A percentile compares a stretch with the other conserved stretches of the same genome.
Conservation (phyloP, 2,797 vertebrate genomes). For the Neoniphon sammara region DNA sequence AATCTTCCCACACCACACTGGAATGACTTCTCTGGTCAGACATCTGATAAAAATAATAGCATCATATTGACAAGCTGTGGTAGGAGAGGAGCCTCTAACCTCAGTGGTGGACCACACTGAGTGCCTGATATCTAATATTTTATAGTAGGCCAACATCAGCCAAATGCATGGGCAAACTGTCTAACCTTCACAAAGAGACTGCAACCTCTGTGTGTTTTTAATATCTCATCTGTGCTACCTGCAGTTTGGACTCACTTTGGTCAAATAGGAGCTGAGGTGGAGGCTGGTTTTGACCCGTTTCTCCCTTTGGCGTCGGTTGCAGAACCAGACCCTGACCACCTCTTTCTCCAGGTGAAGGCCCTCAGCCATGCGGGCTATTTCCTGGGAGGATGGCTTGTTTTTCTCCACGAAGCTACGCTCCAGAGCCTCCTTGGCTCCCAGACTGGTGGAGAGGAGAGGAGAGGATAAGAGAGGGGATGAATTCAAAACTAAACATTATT, state of each 20-base stretch:
- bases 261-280: slow-evolving; percentile 89
- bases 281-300: slow-evolving; percentile 98
- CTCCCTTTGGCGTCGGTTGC: slow-evolving; percentile 95
- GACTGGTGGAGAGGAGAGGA: slow-evolving; percentile 76
- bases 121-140: too few species aligned
- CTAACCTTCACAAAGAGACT: not conserved
- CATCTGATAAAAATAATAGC: not conserved
- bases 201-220: slow-evolving; percentile 53
- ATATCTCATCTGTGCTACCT: slow-evolving; percentile 79
- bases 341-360: slow-evolving; percentile 97
- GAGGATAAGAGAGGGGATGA: slow-evolving; percentile 2
- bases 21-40: slow-evolving; percentile 1
- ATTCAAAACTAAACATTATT: not conserved
- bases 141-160: not conserved
- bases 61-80: not conserved
- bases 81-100: not conserved
- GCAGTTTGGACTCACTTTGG: slow-evolving; percentile 86
- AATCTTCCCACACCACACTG: not conserved
- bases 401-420: slow-evolving; percentile 96
- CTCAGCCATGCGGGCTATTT: slow-evolving; percentile 96
- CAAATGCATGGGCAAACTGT: not conserved
- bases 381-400: slow-evolving; percentile 96
- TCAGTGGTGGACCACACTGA: not conserved
- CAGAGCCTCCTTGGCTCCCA: slow-evolving; percentile 95
- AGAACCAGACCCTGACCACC: slow-evolving; percentile 99